Conservation (phyloP, 2,888 invertebrate genomes). For the Phengaris alcon region DNA sequence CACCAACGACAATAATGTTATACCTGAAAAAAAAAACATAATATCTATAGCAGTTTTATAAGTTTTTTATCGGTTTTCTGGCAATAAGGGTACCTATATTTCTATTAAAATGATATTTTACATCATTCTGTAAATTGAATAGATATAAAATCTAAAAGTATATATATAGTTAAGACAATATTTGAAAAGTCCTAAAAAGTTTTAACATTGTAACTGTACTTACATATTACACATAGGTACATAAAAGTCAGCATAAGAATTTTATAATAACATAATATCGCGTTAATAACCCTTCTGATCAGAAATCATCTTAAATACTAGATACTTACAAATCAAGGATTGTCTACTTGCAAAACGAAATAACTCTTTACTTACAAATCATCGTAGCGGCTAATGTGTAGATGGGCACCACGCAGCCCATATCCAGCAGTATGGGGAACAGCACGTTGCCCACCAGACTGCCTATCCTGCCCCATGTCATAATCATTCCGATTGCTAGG, state of each 20-base stretch:
- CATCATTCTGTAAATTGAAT: too few relatives aligned
- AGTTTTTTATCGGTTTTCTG: background rate
- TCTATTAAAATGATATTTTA: too few relatives aligned
- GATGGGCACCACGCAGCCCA: constrained; percentile 57
- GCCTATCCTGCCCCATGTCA: constrained; percentile 53
- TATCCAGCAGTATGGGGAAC: constrained; percentile 55
- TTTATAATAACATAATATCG: too few relatives aligned
- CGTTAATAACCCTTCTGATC: too few relatives aligned
- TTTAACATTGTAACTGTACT: too few relatives aligned
- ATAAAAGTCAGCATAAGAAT: too few relatives aligned
- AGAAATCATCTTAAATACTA: background rate
- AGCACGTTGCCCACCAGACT: constrained; percentile 53
- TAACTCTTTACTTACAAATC: constrained; percentile 48
- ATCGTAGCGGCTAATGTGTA: constrained; percentile 53
- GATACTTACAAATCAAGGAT: background rate
- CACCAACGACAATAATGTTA: constrained; percentile 37
- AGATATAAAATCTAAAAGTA: too few relatives aligned
- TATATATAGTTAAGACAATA: too few relatives aligned
- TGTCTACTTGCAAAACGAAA: background rate
- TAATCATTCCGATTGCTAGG: constrained; percentile 51
- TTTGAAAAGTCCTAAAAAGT: too few relatives aligned
- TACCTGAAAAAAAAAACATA: constrained; percentile 38
- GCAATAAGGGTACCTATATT: too few relatives aligned
- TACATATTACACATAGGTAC: too few relatives aligned
- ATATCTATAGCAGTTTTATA: background rate